Percentiles rank a stretch among this genome's conserved stretches.
phyloP scores from a whole-genome alignment of 2,113 vertebrate genomes.

The Progne subis region DNA sequence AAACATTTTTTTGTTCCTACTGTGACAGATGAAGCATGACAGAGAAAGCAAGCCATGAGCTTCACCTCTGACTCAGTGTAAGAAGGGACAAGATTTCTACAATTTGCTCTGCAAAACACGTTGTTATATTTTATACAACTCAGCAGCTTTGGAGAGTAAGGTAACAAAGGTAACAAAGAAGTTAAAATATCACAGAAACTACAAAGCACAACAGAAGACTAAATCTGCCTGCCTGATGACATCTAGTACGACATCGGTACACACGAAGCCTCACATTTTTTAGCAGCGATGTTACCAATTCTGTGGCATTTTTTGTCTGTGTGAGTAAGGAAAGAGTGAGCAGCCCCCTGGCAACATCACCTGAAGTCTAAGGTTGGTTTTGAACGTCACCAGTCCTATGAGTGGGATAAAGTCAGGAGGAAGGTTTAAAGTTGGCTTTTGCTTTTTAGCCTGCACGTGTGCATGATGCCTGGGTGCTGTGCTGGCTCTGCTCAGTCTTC shows the following conservation, averaged over 20 bases:
- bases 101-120: neutral
- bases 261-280: fast-evolving
- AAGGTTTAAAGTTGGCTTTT: neutral
- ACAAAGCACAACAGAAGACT: neutral
- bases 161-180: neutral
- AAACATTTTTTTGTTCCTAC: neutral
- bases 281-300: neutral
- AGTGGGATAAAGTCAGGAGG: fast-evolving
- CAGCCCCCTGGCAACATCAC: neutral
- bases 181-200: neutral
- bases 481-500: neutral
- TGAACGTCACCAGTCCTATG: fast-evolving
- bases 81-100: neutral
- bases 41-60: neutral
- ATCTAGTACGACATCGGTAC: fast-evolving
- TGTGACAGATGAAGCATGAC: slow-evolving; percentile 11
- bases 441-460: neutral
- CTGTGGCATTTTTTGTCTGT: neutral
- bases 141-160: neutral
- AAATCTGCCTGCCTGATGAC: neutral
- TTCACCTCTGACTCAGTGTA: neutral
- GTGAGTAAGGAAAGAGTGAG: neutral
- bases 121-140: neutral
- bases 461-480: fast-evolving
- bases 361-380: neutral